phyloP scores from a whole-genome alignment of 2,113 vertebrate genomes.

The Vidua macroura region DNA sequence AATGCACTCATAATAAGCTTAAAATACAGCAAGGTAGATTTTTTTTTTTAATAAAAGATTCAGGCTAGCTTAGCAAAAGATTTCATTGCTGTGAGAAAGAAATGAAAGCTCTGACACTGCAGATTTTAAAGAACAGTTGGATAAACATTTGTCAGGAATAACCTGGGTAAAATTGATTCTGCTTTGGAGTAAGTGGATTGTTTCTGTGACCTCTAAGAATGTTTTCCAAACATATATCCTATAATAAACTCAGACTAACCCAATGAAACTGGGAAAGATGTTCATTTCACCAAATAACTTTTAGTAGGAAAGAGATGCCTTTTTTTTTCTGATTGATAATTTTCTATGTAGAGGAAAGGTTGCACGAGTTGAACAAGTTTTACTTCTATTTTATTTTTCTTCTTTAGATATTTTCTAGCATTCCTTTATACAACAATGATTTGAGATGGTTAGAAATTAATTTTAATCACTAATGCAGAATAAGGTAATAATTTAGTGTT shows the following conservation, averaged over 20 bases:
- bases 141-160: slow-evolving; percentile 12
- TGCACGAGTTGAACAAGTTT: neutral
- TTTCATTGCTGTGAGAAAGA: neutral
- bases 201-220: slow-evolving; percentile 14
- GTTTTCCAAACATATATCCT: slow-evolving; percentile 6
- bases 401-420: neutral
- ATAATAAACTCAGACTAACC: neutral
- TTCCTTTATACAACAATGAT: neutral
- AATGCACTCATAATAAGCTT: neutral
- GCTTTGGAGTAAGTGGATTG: neutral
- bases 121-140: neutral
- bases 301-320: neutral
- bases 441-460: neutral
- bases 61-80: neutral
- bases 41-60: neutral
- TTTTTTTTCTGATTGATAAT: neutral
- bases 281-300: neutral
- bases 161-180: neutral
- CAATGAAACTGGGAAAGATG: neutral
- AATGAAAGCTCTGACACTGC: neutral
- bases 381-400: neutral
- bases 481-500: neutral
- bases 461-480: neutral
- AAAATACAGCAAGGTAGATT: neutral
- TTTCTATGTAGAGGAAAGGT: neutral